Evolutionary conservation across 1,140 invertebrate species (phyloP), one percentile per base, ranked within the genome.

Genomic region (Bacillus rossius): DNA sequence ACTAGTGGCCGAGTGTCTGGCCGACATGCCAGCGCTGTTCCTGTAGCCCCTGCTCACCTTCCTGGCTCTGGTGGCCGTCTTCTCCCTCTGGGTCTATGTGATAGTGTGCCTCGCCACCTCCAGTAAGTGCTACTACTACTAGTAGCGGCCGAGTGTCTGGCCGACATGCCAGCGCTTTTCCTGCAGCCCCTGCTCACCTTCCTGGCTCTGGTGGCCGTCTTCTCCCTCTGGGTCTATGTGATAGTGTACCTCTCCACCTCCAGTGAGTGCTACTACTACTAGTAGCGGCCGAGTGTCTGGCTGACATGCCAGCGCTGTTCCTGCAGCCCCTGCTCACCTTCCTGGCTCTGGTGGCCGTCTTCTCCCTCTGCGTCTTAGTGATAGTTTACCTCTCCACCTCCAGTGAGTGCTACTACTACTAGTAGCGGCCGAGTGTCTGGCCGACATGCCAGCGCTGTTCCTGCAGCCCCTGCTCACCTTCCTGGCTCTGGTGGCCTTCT

Each of bases 31-130:
- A 5, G 84, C 82, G n/a, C 73, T 98, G 22, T 86, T 96, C 66
- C 75, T 94, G 19, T 93, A 95, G 68, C 94, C 94, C 1, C 69
- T 96, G 1, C 75, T 93, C 57, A 96, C 94, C 0, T 94, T 94
- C 69, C 60, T 89, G 43, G 80, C 87, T 47, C 76, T 96, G 0
- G 72, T 88, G 23, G 59, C 84, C 40, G 96, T 96, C 71, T 88
- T 94, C 61, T 73, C 84, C 40, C 92, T 91, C 77, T 96, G 92
- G 92, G 77, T 93, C 1, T 78, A 81, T 26, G 84, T 96, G 37
- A 82, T 96, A 61, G 74, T 85, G 22, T 84, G 77, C 65, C 72
- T 89, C 4, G 81, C 82, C n/a, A 87, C 86, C 62, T 79, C 85
- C 37, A 79, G 87, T 89, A 77, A 82, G 83, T 78, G 41, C n/a